phyloP scores from a whole-genome alignment of 2,797 vertebrate species.

The Thaleichthys pacificus region DNA sequence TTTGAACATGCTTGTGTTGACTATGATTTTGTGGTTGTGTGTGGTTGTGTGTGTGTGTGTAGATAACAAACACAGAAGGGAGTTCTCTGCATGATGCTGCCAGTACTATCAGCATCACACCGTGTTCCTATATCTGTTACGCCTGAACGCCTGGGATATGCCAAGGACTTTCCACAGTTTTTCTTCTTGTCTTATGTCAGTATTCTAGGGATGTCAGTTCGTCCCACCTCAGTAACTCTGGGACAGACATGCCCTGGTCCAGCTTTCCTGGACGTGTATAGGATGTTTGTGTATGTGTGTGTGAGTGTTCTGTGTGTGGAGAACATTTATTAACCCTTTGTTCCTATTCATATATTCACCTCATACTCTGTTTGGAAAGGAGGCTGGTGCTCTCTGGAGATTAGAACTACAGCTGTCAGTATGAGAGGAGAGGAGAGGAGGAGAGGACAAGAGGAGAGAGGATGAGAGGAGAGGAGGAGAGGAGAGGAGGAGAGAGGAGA shows the following conservation, averaged over 20 bases:
- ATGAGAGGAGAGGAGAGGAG: background rate
- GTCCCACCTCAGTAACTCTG: slow-evolving; percentile 58
- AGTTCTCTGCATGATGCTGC: slow-evolving; percentile 32
- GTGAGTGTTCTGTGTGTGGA: slow-evolving; percentile 21
- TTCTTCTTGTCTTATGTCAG: background rate
- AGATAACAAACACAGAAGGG: slow-evolving; percentile 25
- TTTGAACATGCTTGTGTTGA: background rate
- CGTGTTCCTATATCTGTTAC: slow-evolving; percentile 25
- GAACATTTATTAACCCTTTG: slow-evolving; percentile 53
- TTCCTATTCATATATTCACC: slow-evolving; percentile 58
- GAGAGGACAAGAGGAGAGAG: background rate
- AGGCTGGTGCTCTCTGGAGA: slow-evolving; percentile 24
- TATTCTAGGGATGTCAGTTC: slow-evolving; percentile 33
- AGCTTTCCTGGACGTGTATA: slow-evolving; percentile 13
- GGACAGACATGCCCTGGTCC: slow-evolving; percentile 40
- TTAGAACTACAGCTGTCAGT: background rate
- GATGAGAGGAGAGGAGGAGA: background rate
- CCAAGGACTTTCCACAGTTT: slow-evolving; percentile 7
- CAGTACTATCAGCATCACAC: slow-evolving; percentile 37
- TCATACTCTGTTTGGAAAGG: slow-evolving; percentile 35
- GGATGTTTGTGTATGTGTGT: background rate
- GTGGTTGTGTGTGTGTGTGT: slow-evolving; percentile 10
- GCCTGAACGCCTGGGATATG: slow-evolving; percentile 38
- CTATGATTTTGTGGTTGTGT: background rate
- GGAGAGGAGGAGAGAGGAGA: no score